phyloP scores from a whole-genome alignment of 2,113 vertebrate species.

The Forbesichthys agassizii region DNA sequence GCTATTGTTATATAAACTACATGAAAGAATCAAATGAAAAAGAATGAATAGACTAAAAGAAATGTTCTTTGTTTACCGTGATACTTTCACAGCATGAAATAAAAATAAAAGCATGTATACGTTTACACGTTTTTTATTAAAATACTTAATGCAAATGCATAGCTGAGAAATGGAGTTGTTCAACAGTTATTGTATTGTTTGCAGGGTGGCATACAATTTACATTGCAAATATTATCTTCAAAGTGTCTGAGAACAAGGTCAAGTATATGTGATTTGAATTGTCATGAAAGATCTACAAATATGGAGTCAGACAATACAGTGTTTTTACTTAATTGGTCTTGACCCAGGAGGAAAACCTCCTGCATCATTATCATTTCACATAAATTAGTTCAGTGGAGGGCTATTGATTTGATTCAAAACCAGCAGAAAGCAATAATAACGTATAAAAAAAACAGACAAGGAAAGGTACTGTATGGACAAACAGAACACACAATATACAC shows the following conservation, averaged over 20 bases:
- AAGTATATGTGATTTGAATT: slow-evolving; percentile 3
- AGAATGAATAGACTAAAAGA: slow-evolving; percentile 33
- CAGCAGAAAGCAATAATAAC: too few species aligned
- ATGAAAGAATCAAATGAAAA: slow-evolving; percentile 20
- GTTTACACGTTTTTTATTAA: slow-evolving; percentile 64
- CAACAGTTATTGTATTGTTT: slow-evolving; percentile 73
- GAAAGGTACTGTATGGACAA: too few species aligned
- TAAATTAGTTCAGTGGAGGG: slow-evolving; percentile 20
- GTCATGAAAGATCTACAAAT: not conserved
- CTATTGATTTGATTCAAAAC: slow-evolving; percentile 32
- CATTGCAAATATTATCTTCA: slow-evolving; percentile 24
- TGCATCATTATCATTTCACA: too few species aligned
- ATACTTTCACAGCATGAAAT: too few species aligned
- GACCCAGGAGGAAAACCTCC: too few species aligned
- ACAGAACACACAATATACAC: too few species aligned
- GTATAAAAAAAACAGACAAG: too few species aligned
- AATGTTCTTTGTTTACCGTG: slow-evolving; percentile 40
- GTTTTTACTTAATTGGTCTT: slow-evolving; percentile 32
- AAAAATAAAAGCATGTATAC: slow-evolving; percentile 25
- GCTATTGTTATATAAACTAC: slow-evolving; percentile 50
- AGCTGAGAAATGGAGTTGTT: slow-evolving; percentile 68
- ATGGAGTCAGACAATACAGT: slow-evolving; percentile 1
- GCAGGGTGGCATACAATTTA: slow-evolving; percentile 57
- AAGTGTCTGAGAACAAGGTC: not conserved
- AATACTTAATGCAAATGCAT: slow-evolving; percentile 69